phyloP scores from a whole-genome alignment of 2,888 invertebrate species.

The Folsomia candida region DNA sequence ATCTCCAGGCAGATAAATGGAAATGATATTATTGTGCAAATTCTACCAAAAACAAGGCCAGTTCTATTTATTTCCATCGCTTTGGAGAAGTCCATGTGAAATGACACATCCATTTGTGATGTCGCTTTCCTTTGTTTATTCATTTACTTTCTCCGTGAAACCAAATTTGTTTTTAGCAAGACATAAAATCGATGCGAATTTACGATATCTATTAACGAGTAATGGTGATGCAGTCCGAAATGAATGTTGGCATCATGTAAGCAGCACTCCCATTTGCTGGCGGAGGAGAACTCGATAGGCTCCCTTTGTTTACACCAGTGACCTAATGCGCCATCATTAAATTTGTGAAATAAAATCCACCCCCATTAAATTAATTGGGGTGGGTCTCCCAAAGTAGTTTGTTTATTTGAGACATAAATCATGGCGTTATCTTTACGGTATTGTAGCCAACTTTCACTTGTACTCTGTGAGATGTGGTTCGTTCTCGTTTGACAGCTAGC shows the following conservation, averaged over 20 bases:
- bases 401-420: too few relatives aligned
- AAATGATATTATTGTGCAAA: neutral
- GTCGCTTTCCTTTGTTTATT: neutral
- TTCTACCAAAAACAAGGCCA: neutral
- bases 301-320: too few relatives aligned
- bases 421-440: neutral
- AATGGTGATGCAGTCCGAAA: neutral
- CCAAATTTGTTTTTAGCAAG: neutral
- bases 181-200: neutral
- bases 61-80: neutral
- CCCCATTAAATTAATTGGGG: neutral
- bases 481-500: neutral
- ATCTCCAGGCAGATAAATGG: neutral
- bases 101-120: neutral
- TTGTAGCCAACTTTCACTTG: neutral
- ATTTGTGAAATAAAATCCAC: neutral
- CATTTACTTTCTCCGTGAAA: neutral
- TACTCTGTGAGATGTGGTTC: neutral
- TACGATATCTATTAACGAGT: neutral
- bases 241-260: too few relatives aligned
- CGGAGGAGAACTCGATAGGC: neutral
- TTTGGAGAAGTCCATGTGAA: neutral
- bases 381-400: neutral
- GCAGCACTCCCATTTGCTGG: too few relatives aligned
- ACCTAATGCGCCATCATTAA: neutral